A percentile compares a stretch with the other conserved stretches of the same genome.
Evolutionary conservation across 2,888 invertebrate genomes (phyloP).

Genomic region (Axea sp.): DNA sequence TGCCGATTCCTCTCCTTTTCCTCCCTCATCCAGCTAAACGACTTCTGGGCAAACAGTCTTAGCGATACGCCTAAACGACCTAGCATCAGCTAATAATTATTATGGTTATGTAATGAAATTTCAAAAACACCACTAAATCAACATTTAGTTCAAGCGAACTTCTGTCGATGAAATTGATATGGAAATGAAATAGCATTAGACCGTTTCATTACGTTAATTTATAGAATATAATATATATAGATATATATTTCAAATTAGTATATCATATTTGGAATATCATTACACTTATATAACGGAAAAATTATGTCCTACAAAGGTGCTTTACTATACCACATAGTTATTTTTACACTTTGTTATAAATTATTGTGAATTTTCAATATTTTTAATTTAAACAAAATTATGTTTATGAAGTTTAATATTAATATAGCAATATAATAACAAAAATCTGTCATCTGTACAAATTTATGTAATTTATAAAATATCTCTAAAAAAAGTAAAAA

Average conservation of each 20-base stretch:
- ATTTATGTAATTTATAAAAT: too few relatives aligned
- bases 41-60: conserved; percentile 55
- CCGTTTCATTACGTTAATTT: conserved; percentile 11
- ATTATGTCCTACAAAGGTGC: too few relatives aligned
- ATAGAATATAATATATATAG: too few relatives aligned
- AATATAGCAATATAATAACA: too few relatives aligned
- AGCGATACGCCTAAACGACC: conserved; percentile 24
- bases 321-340: too few relatives aligned
- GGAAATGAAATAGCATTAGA: conserved; percentile 9
- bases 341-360: too few relatives aligned
- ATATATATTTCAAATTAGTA: conserved; percentile 8
- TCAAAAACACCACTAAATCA: conserved; percentile 13
- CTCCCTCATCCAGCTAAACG: conserved; percentile 29
- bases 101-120: conserved; percentile 22
- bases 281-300: too few relatives aligned
- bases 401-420: too few relatives aligned
- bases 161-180: conserved; percentile 5
- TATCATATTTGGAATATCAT: neutral
- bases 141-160: conserved; percentile 5
- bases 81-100: conserved; percentile 43
- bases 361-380: too few relatives aligned
- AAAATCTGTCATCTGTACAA: too few relatives aligned
- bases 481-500: too few relatives aligned
- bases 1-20: conserved; percentile 6
- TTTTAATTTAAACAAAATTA: too few relatives aligned